Evolutionary conservation across 2,797 vertebrate genomes (phyloP), one percentile per base, ranked within the genome.

Genomic region (Loris lydekkerianus): DNA sequence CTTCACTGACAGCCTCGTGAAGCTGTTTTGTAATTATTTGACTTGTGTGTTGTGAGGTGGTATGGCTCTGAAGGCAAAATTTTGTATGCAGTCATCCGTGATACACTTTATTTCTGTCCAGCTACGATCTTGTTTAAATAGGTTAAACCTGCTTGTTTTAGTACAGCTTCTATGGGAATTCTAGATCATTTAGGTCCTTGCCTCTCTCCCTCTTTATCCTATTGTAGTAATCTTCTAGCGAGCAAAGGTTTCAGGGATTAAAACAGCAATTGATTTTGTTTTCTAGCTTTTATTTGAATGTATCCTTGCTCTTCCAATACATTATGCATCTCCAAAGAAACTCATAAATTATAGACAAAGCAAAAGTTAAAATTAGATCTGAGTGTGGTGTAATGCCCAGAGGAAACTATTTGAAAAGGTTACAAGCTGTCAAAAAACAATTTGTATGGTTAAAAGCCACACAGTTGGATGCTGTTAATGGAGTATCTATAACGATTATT

Each of bases 401-500:
- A 98, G 98, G 97, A 98, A 98, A 98, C 97, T 97, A 92, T 98
- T 97, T 97, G 93, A 97, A 98, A 98, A 98, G 97, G 98, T 98
- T 98, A 98, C 97, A 98, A 96, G 98, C 98, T 98, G 97, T 98
- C 97, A 98, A 98, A 98, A 98, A 98, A 86, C 97, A 98, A 98
- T 98, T 98, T 98, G 98, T 98, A 97, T 98, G 98, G 97, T 98
- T 98, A 98, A 98, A 98, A 98, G 98, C 97, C 98, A 98, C 97
- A 98, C 95, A 96, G 97, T 98, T 98, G 98, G 98, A 98, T 98
- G 96, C 96, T 97, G 93, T 98, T 98, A 98, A 98, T 98, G 97
- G 98, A 98, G 94, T 98, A 98, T 98, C 93, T 97, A 88, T 98
- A 98, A 98, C 93, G 97, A 98, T 98, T 98, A 98, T 98, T 98